phyloP scores from a whole-genome alignment of 2,113 vertebrate species.

The Perca fluviatilis region DNA sequence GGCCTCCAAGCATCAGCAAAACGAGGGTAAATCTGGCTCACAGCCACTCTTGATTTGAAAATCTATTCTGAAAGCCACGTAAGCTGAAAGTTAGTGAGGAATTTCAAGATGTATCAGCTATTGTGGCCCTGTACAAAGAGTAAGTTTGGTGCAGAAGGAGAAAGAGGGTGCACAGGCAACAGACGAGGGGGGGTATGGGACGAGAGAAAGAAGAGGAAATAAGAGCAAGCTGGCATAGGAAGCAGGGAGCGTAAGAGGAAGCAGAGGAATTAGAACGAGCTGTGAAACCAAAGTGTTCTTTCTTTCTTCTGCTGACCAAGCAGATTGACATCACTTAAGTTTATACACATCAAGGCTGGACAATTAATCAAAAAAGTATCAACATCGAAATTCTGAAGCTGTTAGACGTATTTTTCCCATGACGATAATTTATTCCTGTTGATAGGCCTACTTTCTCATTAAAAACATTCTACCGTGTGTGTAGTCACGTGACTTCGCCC shows the following conservation, averaged over 20 bases:
- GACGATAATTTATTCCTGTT: no score
- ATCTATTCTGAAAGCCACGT: constrained; percentile 15
- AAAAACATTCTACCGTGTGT: no score
- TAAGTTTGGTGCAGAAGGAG: not conserved
- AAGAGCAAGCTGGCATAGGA: constrained; percentile 36
- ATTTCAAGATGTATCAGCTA: not conserved
- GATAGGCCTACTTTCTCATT: no score
- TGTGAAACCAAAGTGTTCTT: constrained; percentile 1
- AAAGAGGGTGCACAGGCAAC: constrained; percentile 17
- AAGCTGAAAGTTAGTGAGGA: constrained; percentile 1
- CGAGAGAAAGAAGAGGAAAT: constrained; percentile 30
- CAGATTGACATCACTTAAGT: constrained; percentile 3
- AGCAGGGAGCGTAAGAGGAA: constrained; percentile 1
- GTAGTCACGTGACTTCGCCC: no score
- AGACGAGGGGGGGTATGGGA: not conserved
- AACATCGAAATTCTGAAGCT: no score
- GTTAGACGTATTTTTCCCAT: no score
- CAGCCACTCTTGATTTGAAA: constrained; percentile 8
- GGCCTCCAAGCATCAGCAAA: constrained; percentile 31
- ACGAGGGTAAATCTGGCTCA: constrained; percentile 5
- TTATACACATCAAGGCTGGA: no score
- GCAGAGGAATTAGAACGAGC: constrained; percentile 14
- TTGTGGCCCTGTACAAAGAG: not conserved
- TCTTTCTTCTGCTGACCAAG: constrained; percentile 36
- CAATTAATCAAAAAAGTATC: no score